Base-by-base conservation (phyloP, 1,140 invertebrate species). In the Gonioctena quinquepunctata region DNA sequence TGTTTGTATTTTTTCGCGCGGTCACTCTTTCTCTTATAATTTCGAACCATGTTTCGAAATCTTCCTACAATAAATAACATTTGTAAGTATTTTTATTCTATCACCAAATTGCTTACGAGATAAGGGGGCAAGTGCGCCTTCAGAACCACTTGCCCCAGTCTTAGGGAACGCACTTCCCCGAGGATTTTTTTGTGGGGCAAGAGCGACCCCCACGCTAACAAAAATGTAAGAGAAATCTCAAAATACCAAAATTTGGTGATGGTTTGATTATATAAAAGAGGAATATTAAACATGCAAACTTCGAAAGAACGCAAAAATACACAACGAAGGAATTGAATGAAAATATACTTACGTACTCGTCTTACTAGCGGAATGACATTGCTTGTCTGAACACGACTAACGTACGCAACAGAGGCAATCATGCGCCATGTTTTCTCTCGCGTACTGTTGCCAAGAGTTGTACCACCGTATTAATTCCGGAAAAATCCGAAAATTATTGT, bases 1-100 rank as follows among this genome's bases (percentile, higher is more conserved):
- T 67, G 62, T 19, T 66, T 54, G 61, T 78, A 79, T 54, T 18
- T 27, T 16, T 23, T n/a, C 25, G 52, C 52, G 18, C 25, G 54
- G n/a, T 66, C 23, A 16, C 11, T 71, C 52, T 66, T 60, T 42
- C 49, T 60, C 13, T 25, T 25, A 22, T 71, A 71, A 22, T 33
- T 66, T 27, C 68, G 25, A 11, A 65, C 50, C 68, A 70, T 70
- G 60, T 27, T 28, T 33, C 28, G 28, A 33, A 33, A 33, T 33
- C 8, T 33, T 33, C 28, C 28, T 33, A 33, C 28, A 33, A 33
- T 33, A 33, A 33, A 33, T 33, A 33, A 33, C 28, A 33, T 33
- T 33, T 33, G 28, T 33, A 33, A 33, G 28, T 33, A 33, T 33
- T 33, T 33, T 11, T 33, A 33, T 33, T 33, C 8, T 33, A 33